Percentiles rank a stretch among this genome's conserved stretches.
phyloP scores from a whole-genome alignment of 2,888 invertebrate genomes.

The Drosophila hamatofila region DNA sequence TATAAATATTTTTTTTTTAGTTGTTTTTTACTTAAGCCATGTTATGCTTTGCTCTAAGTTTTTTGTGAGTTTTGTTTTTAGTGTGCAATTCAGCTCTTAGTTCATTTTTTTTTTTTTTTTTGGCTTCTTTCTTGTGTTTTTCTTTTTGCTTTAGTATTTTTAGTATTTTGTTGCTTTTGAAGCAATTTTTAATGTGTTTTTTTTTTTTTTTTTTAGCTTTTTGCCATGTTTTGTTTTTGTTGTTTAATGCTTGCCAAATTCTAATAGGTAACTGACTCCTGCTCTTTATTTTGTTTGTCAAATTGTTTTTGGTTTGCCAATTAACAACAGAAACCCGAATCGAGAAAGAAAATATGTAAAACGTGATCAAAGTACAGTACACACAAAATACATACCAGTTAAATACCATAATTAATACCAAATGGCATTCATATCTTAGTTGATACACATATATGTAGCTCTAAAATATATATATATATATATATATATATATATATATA shows the following conservation, averaged over 20 bases:
- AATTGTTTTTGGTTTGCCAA: constrained; percentile 79
- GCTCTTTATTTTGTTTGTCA: constrained; percentile 82
- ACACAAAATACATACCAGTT: constrained; percentile 43
- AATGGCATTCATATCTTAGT: constrained; percentile 38
- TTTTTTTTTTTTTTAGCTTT: constrained; percentile 29
- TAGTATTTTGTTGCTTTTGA: constrained; percentile 71
- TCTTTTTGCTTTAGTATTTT: constrained; percentile 32
- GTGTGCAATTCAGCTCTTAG: constrained; percentile 50
- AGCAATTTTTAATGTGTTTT: constrained; percentile 59
- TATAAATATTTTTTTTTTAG: constrained; percentile 57
- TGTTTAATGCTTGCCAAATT: constrained; percentile 73
- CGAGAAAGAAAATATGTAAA: constrained; percentile 43
- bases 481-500: constrained; percentile 11
- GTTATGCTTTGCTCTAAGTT: constrained; percentile 48
- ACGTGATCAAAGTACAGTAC: constrained; percentile 48
- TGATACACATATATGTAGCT: constrained; percentile 22
- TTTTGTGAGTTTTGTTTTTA: constrained; percentile 13
- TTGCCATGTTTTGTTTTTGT: constrained; percentile 34
- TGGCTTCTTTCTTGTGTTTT: constrained; percentile 23
- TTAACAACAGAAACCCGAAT: constrained; percentile 69
- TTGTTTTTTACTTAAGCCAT: constrained; percentile 51
- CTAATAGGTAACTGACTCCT: constrained; percentile 86
- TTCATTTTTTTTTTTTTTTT: constrained; percentile 29
- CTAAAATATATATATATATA: constrained; percentile 37
- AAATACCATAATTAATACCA: constrained; percentile 50